Evolutionary conservation across 2,113 vertebrate species (phyloP).

Genomic region (Phyllopteryx taeniolatus): DNA sequence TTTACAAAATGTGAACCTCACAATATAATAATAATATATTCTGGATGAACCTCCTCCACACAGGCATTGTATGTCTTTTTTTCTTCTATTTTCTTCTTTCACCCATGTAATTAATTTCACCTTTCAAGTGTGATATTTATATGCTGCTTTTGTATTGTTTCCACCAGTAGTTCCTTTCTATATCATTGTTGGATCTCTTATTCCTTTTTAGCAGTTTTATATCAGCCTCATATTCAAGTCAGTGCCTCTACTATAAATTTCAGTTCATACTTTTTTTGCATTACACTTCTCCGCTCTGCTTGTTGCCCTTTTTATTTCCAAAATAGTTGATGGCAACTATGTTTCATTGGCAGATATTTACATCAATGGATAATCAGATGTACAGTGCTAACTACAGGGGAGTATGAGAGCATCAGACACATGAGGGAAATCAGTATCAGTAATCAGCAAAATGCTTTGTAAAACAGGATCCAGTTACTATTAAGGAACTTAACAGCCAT

Average conservation of each 20-base stretch:
- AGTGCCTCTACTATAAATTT: slow-evolving; percentile 15
- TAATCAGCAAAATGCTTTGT: background rate
- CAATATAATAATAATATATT: background rate
- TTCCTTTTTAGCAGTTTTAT: background rate
- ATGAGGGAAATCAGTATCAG: background rate
- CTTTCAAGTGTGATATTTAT: too few species aligned
- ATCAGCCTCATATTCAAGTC: slow-evolving; percentile 21
- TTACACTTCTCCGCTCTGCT: background rate
- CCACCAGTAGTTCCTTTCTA: slow-evolving; percentile 15
- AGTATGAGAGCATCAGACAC: background rate
- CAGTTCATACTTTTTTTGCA: background rate
- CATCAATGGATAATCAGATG: slow-evolving; percentile 30
- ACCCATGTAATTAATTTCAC: background rate
- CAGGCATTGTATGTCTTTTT: slow-evolving; percentile 30
- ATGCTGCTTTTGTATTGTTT: slow-evolving; percentile 12
- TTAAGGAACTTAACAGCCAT: background rate
- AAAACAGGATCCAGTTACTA: background rate
- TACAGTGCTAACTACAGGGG: slow-evolving; percentile 4
- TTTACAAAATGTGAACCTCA: background rate
- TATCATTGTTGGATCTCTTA: slow-evolving; percentile 17
- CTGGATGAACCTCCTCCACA: background rate
- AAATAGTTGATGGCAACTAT: slow-evolving; percentile 11
- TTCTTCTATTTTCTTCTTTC: background rate
- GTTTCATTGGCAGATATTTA: slow-evolving; percentile 22
- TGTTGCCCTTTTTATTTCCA: background rate